Evolutionary conservation across 2,797 vertebrate genomes (phyloP), one percentile per base, ranked within the genome.

Genomic region (Heliangelus exortis): DNA sequence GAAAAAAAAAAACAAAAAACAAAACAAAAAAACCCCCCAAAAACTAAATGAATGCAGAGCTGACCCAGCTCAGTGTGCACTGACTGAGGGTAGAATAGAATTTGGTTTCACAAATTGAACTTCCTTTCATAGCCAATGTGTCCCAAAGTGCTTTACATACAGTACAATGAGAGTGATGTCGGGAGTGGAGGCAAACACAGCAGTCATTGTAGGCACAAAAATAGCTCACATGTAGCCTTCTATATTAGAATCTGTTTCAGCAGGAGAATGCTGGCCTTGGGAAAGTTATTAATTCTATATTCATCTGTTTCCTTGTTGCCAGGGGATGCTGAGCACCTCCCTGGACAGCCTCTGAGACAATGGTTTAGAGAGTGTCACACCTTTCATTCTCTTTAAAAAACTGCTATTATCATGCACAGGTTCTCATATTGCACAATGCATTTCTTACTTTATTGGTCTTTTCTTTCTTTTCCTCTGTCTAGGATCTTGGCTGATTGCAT

Each of bases 101-200:
- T 90, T 93, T 96, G 41, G 88, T 96, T 95, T 95, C 81, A 93
- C 84, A 96, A 95, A 96, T 33, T 93, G 88, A 95, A 93, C 93
- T 92, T 89, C 65, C 34, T 96, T 96, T 96, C 92, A 92, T 31
- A 93, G 72, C 92, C 84, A 74, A 54, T 34, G 86, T 95, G 86
- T 95, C 90, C 92, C 81, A 90, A 96, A 95, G 88, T 94, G 84
- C 90, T 96, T 96, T 96, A 94, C 95, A 94, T 96, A 94, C 61
- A 80, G 78, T 80, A 96, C 90, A 96, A 96, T 95, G 57, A 95
- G 61, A 87, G 21, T 67, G 84, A 93, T 94, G 90, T 65, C 0
- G 0, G 67, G 53, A 92, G 88, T 89, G 41, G 68, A 94, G 81
- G 93, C 86, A 96, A 95, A 95, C 90, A 93, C 78, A 94, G 93